Evolutionary conservation across 2,113 vertebrate genomes (phyloP).

Genomic region (Pica pica): DNA sequence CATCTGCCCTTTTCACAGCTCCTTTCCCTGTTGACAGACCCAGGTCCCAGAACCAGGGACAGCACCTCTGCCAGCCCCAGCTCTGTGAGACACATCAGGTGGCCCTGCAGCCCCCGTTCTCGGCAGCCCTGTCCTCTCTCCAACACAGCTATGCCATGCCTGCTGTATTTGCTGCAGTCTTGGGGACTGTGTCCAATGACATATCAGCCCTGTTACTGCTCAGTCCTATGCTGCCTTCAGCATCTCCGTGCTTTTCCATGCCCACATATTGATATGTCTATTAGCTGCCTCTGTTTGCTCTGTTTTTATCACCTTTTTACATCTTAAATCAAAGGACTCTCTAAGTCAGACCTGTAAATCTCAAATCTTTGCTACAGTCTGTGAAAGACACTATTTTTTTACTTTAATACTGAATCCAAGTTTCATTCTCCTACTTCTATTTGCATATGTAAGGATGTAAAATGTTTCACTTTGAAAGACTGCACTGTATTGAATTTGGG

Average conservation of each 20-base stretch:
- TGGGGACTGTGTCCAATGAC: no score
- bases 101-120: rapidly evolving
- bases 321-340: not conserved
- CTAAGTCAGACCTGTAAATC: not conserved
- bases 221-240: not conserved
- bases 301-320: not conserved
- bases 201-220: not conserved
- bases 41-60: not conserved
- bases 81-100: rapidly evolving
- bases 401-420: not conserved
- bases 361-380: not conserved
- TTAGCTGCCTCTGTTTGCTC: rapidly evolving
- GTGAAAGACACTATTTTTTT: not conserved
- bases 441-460: not conserved
- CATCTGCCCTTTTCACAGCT: not conserved
- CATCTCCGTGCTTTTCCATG: not conserved
- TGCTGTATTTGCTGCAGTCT: not conserved
- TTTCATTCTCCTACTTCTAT: not conserved
- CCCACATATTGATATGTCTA: not conserved
- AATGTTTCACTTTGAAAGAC: not conserved
- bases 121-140: not conserved
- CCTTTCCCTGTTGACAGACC: not conserved
- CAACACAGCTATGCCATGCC: rapidly evolving
- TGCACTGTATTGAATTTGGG: not conserved
- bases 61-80: not conserved